Conservation (phyloP, 2,888 invertebrate species). For the Hermodice carunculata region DNA sequence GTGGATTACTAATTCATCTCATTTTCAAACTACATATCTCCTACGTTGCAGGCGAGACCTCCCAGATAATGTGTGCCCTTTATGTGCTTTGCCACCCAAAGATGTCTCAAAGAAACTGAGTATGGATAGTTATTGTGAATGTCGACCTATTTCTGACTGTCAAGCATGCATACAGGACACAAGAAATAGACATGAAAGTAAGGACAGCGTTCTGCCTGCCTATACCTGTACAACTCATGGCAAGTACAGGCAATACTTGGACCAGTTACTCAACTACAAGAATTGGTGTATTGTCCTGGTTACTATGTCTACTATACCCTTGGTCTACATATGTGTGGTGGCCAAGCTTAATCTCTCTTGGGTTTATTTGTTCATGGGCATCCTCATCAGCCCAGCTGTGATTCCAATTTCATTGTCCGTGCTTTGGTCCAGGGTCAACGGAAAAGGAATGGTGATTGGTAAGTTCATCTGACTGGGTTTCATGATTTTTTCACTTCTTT, state of each 20-base stretch:
- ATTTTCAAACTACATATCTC: too few species aligned
- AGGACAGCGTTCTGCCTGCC: slow-evolving; percentile 48
- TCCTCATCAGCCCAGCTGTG: slow-evolving; percentile 65
- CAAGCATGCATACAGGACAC: neutral
- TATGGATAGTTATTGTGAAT: too few species aligned
- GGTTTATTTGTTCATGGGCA: slow-evolving; percentile 65
- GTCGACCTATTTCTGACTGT: too few species aligned
- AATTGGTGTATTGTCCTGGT: slow-evolving; percentile 64
- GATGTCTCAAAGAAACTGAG: too few species aligned
- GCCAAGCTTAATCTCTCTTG: too few species aligned
- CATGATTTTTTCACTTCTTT: too few species aligned
- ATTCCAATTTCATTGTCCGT: slow-evolving; percentile 54
- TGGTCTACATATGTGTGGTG: slow-evolving; percentile 18
- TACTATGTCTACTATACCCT: slow-evolving; percentile 57
- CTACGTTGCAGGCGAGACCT: too few species aligned
- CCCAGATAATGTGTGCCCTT: too few species aligned
- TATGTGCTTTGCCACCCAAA: too few species aligned
- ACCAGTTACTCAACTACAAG: slow-evolving; percentile 51
- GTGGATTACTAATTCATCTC: too few species aligned
- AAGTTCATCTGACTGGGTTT: too few species aligned
- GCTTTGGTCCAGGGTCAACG: slow-evolving; percentile 64
- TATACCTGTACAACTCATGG: slow-evolving; percentile 58
- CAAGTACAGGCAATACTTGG: slow-evolving; percentile 54
- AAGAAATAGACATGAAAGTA: slow-evolving; percentile 20
- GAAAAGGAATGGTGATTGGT: slow-evolving; percentile 64